Evolutionary conservation across 2,113 vertebrate species (phyloP), one percentile per base, ranked within the genome.

Genomic region (Mormoops blainvillei): DNA sequence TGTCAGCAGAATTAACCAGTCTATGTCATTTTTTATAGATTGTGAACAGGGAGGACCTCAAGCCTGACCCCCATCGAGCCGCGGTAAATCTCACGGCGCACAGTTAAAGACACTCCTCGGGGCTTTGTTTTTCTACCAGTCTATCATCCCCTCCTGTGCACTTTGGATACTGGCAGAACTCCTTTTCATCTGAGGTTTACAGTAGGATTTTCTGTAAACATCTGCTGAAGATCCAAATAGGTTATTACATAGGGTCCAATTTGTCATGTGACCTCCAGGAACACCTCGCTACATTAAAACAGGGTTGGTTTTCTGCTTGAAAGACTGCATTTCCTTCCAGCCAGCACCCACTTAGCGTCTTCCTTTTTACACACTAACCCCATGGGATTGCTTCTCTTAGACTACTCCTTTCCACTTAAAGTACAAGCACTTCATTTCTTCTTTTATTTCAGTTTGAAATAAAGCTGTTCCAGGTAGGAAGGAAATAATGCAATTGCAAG

Each of bases 21-120:
- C 81, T 97, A 41, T 76, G 85, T 92, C n/a, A 56, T 84, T 86
- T 94, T 78, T 87, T 63, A 94, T 84, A 89, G 74, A 97, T 80
- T 93, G 26, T 76, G 78, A 95, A 94, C 45, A 73, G 50, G 65
- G 65, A 76, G 41, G 70, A 87, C 70, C 82, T 82, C 52, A 65
- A 85, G 74, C 48, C 65, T 92, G 58, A 94, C 81, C 94, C 80
- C 76, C 48, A 45, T 71, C 0, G 3, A 61, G 65, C 65, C 65
- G 18, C 65, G 70, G 74, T 96, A 94, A 95, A 95, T 95, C 92
- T 96, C 83, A 83, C 18, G 33, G 61, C 7, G 0, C 65, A 77
- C 81, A 94, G 80, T 92, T 91, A 94, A 92, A 84, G 90, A 56
- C 85, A 50, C 9, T 94, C 48, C 33, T 70, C 89, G 58, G 26